These are phyloP conservation scores for Zaprionus camerounensis DNA, from an alignment of 1,140 invertebrate species.

Conservation along the genomic window DNA sequence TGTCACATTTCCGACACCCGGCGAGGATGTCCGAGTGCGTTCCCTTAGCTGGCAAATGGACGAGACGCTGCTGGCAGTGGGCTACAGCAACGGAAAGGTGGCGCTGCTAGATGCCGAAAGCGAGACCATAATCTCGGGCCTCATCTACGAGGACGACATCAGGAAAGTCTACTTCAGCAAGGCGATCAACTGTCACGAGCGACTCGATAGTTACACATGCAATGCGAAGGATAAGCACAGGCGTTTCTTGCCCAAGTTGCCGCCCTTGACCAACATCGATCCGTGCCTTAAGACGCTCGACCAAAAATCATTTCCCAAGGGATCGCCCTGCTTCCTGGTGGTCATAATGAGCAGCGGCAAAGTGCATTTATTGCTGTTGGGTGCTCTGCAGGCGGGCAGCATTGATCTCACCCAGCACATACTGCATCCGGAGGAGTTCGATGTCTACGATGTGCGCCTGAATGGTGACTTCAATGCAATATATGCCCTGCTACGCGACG, in stretches of 20 bases:
- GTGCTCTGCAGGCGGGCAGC: slow-evolving; percentile 91
- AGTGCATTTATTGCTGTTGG: slow-evolving; percentile 92
- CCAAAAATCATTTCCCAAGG: slow-evolving; percentile 89
- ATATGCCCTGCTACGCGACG: slow-evolving; percentile 85
- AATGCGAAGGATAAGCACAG: slow-evolving; percentile 70
- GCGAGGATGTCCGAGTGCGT: slow-evolving; percentile 88
- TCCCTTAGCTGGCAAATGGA: slow-evolving; percentile 96
- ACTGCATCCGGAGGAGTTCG: slow-evolving; percentile 86
- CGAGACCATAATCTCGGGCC: slow-evolving; percentile 91
- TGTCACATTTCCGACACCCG: slow-evolving; percentile 91
- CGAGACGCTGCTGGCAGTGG: slow-evolving; percentile 93
- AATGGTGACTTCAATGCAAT: slow-evolving; percentile 87
- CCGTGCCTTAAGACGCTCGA: slow-evolving; percentile 78
- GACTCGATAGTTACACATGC: slow-evolving; percentile 60
- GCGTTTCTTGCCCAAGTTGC: slow-evolving; percentile 59
- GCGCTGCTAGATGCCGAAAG: slow-evolving; percentile 94
- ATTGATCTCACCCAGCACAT: slow-evolving; percentile 87
- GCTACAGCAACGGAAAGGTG: slow-evolving; percentile 89
- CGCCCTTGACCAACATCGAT: slow-evolving; percentile 70
- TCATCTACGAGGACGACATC: slow-evolving; percentile 86
- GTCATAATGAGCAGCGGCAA: slow-evolving; percentile 90
- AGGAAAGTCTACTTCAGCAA: slow-evolving; percentile 86
- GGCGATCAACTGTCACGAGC: slow-evolving; percentile 65
- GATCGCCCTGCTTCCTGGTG: slow-evolving; percentile 90
- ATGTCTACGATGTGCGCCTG: slow-evolving; percentile 87